Percentiles rank a stretch among this genome's conserved stretches.
These are phyloP conservation scores for Polypterus senegalus DNA, from an alignment of 2,113 vertebrate species.

Conservation along the genomic window DNA sequence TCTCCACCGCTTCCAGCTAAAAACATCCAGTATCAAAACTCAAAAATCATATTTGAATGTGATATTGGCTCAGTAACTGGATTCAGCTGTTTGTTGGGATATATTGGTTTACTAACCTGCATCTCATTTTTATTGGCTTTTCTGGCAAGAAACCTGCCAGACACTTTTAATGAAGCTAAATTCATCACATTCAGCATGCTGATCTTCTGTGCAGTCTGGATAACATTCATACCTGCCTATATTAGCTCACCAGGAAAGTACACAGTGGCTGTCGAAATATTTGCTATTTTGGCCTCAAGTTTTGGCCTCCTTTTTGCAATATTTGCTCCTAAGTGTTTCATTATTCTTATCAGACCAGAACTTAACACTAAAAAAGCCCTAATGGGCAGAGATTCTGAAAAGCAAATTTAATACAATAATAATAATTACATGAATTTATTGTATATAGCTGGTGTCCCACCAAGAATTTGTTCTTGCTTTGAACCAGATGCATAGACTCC, in stretches of 20 bases:
- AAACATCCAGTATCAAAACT: background rate
- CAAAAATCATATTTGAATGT: conserved; percentile 10
- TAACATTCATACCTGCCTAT: conserved; percentile 5
- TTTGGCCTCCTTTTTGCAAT: conserved; percentile 8
- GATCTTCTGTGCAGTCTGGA: conserved; percentile 9
- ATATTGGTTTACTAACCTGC: conserved; percentile 8
- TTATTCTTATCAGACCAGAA: conserved; percentile 5
- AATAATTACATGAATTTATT: too few species aligned
- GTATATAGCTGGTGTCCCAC: too few species aligned
- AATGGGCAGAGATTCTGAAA: conserved; percentile 7
- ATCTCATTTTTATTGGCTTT: conserved; percentile 10
- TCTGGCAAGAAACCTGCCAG: conserved; percentile 8
- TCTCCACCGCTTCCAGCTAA: background rate
- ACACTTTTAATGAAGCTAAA: conserved; percentile 13
- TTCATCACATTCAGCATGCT: conserved; percentile 13
- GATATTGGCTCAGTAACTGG: background rate
- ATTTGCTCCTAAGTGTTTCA: conserved; percentile 15
- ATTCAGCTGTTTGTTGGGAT: background rate
- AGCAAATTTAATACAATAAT: conserved; percentile 2
- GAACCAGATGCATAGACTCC: too few species aligned
- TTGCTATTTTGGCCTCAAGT: conserved; percentile 12
- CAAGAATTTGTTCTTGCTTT: too few species aligned
- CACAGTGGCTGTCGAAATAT: conserved; percentile 5
- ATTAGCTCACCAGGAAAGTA: conserved; percentile 3
- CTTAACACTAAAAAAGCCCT: conserved; percentile 4